Base-by-base conservation (phyloP, 2,888 invertebrate species). In the Tetheella fluctuosa region DNA sequence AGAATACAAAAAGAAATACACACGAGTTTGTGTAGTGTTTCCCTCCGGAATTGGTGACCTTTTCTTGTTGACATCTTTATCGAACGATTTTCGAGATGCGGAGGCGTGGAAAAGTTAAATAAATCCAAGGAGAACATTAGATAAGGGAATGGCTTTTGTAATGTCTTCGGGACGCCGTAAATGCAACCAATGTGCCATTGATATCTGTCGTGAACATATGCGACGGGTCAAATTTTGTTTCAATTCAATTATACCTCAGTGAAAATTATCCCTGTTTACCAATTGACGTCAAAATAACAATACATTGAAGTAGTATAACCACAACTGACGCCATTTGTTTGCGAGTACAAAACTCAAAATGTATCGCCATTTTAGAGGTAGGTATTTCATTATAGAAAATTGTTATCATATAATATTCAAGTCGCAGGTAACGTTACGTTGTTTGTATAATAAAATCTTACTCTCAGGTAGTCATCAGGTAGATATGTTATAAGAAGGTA, bases 111-210 rank as follows among this genome's bases (percentile, higher is more conserved):
- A 90, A 90, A 86, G 88, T 90, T 90, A 91, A 91, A 91, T 93
- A 92, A 91, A 92, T 91, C 91, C 85, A 86, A 86, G 74, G 80
- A 81, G 87, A 83, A 87, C 92, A 90, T 92, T 90, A 91, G 92
- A 92, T 91, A 92, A 90, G 86, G 87, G 85, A 91, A 93, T 91
- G 86, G 91, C 88, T 87, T 90, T 89, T 89, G 89, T 92, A 93
- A 92, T 92, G 92, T 92, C 83, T 91, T 91, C 86, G 89, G 90
- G 90, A 89, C 84, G 90, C 83, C 90, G 90, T 91, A 89, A 91
- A 91, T 90, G 91, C 91, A 91, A 86, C 89, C 88, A 85, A 90
- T 87, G 87, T 89, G 86, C 85, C 86, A 84, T 88, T 85, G 82
- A 87, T 89, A 85, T 88, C 83, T 86, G 88, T 86, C 83, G 73